A percentile compares a stretch with the other conserved stretches of the same genome.
phyloP scores from a whole-genome alignment of 1,140 invertebrate species.

The Aradophagus sp. region DNA sequence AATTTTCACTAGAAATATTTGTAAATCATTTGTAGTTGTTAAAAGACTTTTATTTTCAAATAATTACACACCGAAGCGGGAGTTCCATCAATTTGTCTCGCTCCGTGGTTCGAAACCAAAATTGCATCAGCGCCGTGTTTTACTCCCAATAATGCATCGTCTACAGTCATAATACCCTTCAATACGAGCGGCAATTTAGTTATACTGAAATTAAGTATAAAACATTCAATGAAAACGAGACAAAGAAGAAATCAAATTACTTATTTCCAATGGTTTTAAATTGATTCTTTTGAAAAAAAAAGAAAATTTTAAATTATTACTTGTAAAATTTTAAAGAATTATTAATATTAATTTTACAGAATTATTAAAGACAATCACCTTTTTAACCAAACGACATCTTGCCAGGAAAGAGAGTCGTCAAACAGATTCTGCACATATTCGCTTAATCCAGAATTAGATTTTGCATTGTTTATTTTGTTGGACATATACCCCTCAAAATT shows the following conservation, averaged over 20 bases:
- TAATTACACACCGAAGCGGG: conserved; percentile 80
- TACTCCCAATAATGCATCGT: conserved; percentile 87
- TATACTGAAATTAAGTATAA: conserved; percentile 76
- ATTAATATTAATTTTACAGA: neutral
- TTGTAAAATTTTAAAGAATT: conserved; percentile 1
- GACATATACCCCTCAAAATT: conserved; percentile 81
- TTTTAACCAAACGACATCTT: conserved; percentile 89
- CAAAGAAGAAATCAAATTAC: neutral
- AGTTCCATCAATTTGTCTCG: conserved; percentile 89
- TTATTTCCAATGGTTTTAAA: no score
- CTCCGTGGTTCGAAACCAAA: conserved; percentile 94
- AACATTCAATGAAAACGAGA: no score
- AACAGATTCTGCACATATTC: conserved; percentile 84
- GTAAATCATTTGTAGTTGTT: no score
- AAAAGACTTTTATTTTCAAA: no score
- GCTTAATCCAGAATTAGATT: conserved; percentile 81
- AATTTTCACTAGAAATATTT: no score
- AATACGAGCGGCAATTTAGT: conserved; percentile 89
- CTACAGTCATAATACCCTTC: conserved; percentile 91
- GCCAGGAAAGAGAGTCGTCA: conserved; percentile 87
- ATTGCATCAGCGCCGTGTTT: conserved; percentile 85
- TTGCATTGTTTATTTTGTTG: conserved; percentile 76
- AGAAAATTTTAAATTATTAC: conserved; percentile 3
- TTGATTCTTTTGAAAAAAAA: no score
- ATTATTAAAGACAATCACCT: conserved; percentile 73